These are phyloP conservation scores for Diglossa cyanea DNA, from an alignment of 2,797 vertebrate genomes.

Conservation along the genomic window DNA sequence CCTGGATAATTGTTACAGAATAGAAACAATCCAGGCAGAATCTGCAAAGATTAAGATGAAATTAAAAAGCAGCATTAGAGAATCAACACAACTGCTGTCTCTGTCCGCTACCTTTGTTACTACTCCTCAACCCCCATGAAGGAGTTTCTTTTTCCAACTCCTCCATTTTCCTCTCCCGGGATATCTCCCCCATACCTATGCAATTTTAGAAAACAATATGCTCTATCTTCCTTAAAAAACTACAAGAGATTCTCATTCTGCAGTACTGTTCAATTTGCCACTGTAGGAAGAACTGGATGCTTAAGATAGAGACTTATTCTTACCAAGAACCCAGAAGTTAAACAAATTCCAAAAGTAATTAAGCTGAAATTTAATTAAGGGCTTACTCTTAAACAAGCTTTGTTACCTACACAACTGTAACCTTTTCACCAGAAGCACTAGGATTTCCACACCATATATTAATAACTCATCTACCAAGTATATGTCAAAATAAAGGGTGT, in stretches of 20 bases:
- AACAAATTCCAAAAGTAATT: not conserved
- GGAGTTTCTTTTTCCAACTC: not conserved
- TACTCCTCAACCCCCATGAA: not conserved
- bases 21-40: slow-evolving; percentile 23
- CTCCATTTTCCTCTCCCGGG: not conserved
- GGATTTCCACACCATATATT: not conserved
- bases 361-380: not conserved
- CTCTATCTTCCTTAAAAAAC: not conserved
- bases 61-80: not conserved
- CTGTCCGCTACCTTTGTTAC: not conserved
- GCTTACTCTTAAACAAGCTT: not conserved
- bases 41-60: slow-evolving; percentile 16
- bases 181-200: not conserved
- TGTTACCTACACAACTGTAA: not conserved
- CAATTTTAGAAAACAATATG: not conserved
- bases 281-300: not conserved
- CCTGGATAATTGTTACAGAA: slow-evolving; percentile 1
- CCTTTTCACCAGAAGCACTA: not conserved
- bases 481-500: not conserved
- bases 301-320: not conserved
- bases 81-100: not conserved
- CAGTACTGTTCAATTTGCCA: not conserved
- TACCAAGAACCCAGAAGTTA: not conserved
- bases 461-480: not conserved
- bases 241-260: not conserved